Evolutionary conservation across 37 sponge, comb jelly and placozoan species (phyloP).

Genomic region (Diacarnus erythraeanus): DNA sequence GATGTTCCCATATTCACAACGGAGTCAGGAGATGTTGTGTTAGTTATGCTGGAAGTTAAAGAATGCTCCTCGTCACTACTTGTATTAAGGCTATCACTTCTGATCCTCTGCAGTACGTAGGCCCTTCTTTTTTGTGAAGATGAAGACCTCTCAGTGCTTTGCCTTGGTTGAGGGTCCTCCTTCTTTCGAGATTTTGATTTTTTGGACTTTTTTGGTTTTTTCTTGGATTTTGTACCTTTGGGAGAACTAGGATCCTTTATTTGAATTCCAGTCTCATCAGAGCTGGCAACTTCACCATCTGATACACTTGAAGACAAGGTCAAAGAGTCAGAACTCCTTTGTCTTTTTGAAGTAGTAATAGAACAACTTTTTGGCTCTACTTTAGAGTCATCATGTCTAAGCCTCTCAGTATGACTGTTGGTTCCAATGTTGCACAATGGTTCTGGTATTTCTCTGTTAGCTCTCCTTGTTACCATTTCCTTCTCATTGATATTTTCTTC

Average conservation of each 20-base stretch:
- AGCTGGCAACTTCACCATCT: slow-evolving; percentile 10
- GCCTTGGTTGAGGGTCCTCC: neutral
- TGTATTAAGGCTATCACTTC: slow-evolving; percentile 47
- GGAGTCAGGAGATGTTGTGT: neutral
- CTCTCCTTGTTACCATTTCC: neutral
- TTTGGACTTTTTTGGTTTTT: slow-evolving; percentile 17
- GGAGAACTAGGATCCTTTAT: neutral
- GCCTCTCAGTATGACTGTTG: too few species aligned
- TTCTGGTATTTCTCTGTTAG: too few species aligned
- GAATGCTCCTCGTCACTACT: slow-evolving; percentile 57
- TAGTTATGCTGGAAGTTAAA: neutral
- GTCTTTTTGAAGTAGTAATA: too few species aligned
- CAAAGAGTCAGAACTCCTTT: too few species aligned
- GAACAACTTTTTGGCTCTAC: too few species aligned
- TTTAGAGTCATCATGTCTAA: too few species aligned
- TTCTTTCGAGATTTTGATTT: slow-evolving; percentile 20
- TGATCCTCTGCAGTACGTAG: slow-evolving; percentile 17
- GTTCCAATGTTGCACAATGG: too few species aligned
- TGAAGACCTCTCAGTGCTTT: neutral
- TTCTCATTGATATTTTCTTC: neutral
- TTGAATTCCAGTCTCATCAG: neutral
- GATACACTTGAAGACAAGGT: slow-evolving; percentile 19
- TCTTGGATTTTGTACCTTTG: slow-evolving; percentile 28
- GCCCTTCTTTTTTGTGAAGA: neutral
- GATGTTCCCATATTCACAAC: neutral